Conservation (phyloP, 2,113 vertebrate species). For the mouse (Mus musculus) region GRCm39 chr12:74735501-74736000, state of each 20-base stretch:
- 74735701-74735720: background rate
- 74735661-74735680: background rate
- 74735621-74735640: background rate
- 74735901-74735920: background rate
- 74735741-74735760: background rate
- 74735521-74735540: no score
- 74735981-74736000: background rate
- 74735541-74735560: no score
- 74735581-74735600: background rate
- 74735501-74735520: background rate
- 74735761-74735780: background rate
- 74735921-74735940: background rate
- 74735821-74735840: background rate
- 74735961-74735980: background rate
- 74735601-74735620: background rate
- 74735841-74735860: background rate
- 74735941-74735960: background rate
- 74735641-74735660: background rate
- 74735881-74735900: background rate
- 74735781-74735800: background rate
- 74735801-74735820: background rate
- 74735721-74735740: slow-evolving; percentile 8
- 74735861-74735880: background rate
- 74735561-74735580: background rate
- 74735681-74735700: slow-evolving; percentile 2